A percentile compares a stretch with the other conserved stretches of the same genome.
Evolutionary conservation across 2,888 invertebrate species (phyloP).

Genomic region (Lamellibrachia satsuma): DNA sequence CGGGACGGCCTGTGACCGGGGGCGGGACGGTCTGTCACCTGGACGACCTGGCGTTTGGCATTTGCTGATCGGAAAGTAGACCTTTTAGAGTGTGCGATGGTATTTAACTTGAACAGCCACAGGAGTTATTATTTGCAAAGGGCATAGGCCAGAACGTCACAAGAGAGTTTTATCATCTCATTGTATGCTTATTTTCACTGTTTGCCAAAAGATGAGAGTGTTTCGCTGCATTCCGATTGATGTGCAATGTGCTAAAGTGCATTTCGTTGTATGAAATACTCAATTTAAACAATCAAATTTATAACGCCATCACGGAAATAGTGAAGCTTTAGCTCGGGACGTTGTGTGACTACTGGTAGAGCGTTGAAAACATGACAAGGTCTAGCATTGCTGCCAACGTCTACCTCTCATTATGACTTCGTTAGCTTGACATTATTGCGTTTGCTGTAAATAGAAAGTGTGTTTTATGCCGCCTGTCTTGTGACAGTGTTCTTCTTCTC

Average conservation of each 20-base stretch:
- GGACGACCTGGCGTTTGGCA: background rate
- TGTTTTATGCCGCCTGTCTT: background rate
- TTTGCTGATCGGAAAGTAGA: background rate
- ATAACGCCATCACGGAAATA: background rate
- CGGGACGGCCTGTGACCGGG: too few species aligned
- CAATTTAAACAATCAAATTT: background rate
- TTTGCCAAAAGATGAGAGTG: background rate
- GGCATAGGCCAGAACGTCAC: background rate
- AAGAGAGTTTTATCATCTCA: background rate
- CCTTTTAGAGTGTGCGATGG: background rate
- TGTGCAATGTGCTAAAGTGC: background rate
- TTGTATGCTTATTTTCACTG: background rate
- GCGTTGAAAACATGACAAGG: background rate
- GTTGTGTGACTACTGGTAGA: background rate
- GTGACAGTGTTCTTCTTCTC: background rate
- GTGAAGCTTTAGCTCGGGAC: background rate
- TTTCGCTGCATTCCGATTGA: background rate
- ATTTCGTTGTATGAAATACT: background rate
- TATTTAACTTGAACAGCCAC: background rate
- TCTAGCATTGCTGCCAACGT: background rate
- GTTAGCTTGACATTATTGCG: background rate
- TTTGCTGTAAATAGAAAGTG: background rate
- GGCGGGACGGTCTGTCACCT: background rate
- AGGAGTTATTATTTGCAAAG: background rate
- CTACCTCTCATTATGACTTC: background rate